phyloP scores from a whole-genome alignment of 2,888 invertebrate species.

The Dynastes maya region DNA sequence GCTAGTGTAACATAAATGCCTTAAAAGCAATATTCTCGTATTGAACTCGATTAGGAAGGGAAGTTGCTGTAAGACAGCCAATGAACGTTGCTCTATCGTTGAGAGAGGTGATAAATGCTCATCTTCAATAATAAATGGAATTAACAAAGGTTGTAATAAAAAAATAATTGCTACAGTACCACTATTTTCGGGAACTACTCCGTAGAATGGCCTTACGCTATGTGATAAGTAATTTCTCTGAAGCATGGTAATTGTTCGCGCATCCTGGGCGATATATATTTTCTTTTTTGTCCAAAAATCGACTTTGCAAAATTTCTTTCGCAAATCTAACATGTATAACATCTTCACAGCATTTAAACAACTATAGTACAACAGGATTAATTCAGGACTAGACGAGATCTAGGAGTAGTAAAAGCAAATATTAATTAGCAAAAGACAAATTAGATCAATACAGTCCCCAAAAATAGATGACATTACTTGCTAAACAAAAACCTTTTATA shows the following conservation, averaged over 20 bases:
- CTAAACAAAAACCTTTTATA: too few relatives aligned
- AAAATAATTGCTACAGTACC: conserved; percentile 5
- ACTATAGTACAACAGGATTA: conserved; percentile 66
- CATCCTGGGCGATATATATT: conserved; percentile 67
- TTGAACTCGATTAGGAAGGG: conserved; percentile 96
- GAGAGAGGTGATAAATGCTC: conserved; percentile 90
- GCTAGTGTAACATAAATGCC: conserved; percentile 76
- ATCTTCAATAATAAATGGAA: conserved; percentile 64
- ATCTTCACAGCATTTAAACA: conserved; percentile 67
- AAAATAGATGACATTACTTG: conserved; percentile 1
- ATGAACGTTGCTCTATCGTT: conserved; percentile 88
- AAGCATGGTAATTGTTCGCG: conserved; percentile 56
- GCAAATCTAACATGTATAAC: conserved; percentile 89
- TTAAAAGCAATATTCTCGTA: conserved; percentile 89
- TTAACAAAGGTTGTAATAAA: conserved; percentile 6
- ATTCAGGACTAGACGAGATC: conserved; percentile 65
- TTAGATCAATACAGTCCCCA: neutral
- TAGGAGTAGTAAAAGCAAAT: conserved; percentile 42
- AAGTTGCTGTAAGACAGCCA: conserved; percentile 91
- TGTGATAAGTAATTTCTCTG: conserved; percentile 68
- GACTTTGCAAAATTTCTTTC: conserved; percentile 80
- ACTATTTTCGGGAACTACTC: conserved; percentile 59
- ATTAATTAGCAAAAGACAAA: too few relatives aligned
- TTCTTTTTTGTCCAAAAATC: conserved; percentile 69
- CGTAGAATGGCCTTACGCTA: conserved; percentile 65